Evolutionary conservation across 2,113 vertebrate species (phyloP), one percentile per base, ranked within the genome.

Genomic region (Pterophyllum scalare): DNA sequence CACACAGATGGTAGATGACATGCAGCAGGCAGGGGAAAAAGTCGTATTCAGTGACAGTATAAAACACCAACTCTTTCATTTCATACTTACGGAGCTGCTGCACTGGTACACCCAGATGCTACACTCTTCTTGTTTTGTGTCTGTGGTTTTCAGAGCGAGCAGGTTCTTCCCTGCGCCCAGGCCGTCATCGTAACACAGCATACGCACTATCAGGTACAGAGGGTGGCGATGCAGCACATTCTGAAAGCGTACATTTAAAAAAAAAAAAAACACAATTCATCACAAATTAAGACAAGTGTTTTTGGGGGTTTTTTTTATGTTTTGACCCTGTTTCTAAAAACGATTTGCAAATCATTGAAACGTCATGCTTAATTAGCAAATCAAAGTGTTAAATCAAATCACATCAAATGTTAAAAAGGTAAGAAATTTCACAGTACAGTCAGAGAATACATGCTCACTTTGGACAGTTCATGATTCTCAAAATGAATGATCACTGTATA

Each of bases 41-140:
- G 3, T 11, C 8, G 19, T 2, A 7, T 28, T 59, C n/a, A 31
- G 28, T 56, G 31, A 35, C 35, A 1, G n/a, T 19, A 5, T 12
- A 65, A 17, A 40, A 49, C 38, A 9, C 70, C 7, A 4, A 10
- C 28, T 1, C 11, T 52, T 9, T 60, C 1, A 15, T 17, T 52
- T 26, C 12, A 0, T 19, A 92, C 97, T 97, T 92, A 99, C 98
- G 88, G 97, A 94, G 89, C 95, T 98, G 93, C 92, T 96, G 91
- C 98, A 99, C 96, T 99, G 98, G 82, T 99, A 99, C 1, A 99
- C 96, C 97, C 98, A 99, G 86, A 99, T 97, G 93, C 95, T 98
- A 94, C 95, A 98, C 67, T 97, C 96, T 77, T 97, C 95, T 8
- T 97, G 96, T 79, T 95, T 89, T 6, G 94, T 89, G 20, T 99